Conservation (phyloP, 2,888 invertebrate genomes). For the Boloria selene region DNA sequence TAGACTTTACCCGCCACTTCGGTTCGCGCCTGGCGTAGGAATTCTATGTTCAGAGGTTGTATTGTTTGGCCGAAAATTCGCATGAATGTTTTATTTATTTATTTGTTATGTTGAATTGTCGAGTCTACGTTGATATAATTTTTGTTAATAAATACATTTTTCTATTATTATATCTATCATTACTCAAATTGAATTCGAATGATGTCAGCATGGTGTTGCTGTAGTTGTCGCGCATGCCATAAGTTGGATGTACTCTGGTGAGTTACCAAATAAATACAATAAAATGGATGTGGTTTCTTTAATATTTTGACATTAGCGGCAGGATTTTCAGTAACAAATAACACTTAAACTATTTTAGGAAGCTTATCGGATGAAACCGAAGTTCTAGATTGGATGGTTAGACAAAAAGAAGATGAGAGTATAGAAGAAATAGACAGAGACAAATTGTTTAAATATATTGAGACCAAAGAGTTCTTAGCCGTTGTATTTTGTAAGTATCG, state of each 20-base stretch:
- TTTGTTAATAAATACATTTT: slow-evolving; percentile 80
- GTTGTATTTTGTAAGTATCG: slow-evolving; percentile 94
- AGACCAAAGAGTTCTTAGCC: slow-evolving; percentile 94
- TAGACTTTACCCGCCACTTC: slow-evolving; percentile 16
- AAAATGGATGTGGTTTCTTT: slow-evolving; percentile 82
- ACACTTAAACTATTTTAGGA: slow-evolving; percentile 72
- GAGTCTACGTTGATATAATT: slow-evolving; percentile 73
- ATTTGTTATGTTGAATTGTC: slow-evolving; percentile 77
- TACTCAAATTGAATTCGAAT: slow-evolving; percentile 74
- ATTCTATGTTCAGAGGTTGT: slow-evolving; percentile 71
- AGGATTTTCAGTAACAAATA: slow-evolving; percentile 51
- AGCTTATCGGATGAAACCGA: slow-evolving; percentile 87
- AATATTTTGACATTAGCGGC: slow-evolving; percentile 47
- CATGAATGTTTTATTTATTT: slow-evolving; percentile 75
- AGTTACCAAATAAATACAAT: slow-evolving; percentile 67
- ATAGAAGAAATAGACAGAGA: slow-evolving; percentile 95
- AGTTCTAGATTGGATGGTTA: slow-evolving; percentile 95
- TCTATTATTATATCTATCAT: slow-evolving; percentile 68
- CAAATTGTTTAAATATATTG: slow-evolving; percentile 90
- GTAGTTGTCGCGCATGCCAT: slow-evolving; percentile 76
- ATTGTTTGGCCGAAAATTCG: slow-evolving; percentile 74
- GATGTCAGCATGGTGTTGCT: slow-evolving; percentile 80
- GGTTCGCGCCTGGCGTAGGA: slow-evolving; percentile 64
- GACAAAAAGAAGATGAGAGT: slow-evolving; percentile 95
- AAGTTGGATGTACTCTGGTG: slow-evolving; percentile 76